Evolutionary conservation across 2,797 vertebrate species (phyloP), one percentile per base, ranked within the genome.

Genomic region (Channa striata): DNA sequence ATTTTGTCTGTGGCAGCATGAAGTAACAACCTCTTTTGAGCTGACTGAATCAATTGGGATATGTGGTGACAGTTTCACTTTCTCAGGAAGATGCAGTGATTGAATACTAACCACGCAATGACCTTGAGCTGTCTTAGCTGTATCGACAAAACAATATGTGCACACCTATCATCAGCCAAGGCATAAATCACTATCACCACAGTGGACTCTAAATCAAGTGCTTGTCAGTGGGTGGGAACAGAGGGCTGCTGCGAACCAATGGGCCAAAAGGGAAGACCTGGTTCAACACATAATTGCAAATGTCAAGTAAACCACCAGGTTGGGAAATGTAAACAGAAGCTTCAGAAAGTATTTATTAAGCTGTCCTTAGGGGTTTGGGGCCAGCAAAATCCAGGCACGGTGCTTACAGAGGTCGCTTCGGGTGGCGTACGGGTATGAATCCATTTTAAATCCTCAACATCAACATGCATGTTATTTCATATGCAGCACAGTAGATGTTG

Each of bases 101-200:
- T 83, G 87, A 88, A 89, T 78, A 53, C 84, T 84, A 85, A 90
- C 87, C 67, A 68, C 40, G 43, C 57, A 0, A 36, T 77, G 87
- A 92, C 91, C 90, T 93, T 92, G 90, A 87, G 86, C 80, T 74
- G 87, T 89, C 86, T 82, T 59, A 58, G 76, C 66, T 2, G 39
- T 91, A 92, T 92, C 70, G 87, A 91, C 89, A 70, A 86, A 92
- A 93, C 89, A 89, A 89, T 91, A 88, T 91, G 87, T 80, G 83
- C 87, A 89, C 91, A 89, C 88, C 87, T 89, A 90, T 92, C 88
- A 90, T 91, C 87, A 89, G 83, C 58, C 16, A 46, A 83, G 87
- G 84, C 82, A 86, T 91, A 86, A 90, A 90, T 92, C 91, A 89
- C 87, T 77, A 80, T 89, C 77, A 51, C 78, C 77, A 67, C 74